These are phyloP conservation scores for Propithecus deckenii DNA, from an alignment of 2,797 vertebrate species.

Conservation along the genomic window DNA sequence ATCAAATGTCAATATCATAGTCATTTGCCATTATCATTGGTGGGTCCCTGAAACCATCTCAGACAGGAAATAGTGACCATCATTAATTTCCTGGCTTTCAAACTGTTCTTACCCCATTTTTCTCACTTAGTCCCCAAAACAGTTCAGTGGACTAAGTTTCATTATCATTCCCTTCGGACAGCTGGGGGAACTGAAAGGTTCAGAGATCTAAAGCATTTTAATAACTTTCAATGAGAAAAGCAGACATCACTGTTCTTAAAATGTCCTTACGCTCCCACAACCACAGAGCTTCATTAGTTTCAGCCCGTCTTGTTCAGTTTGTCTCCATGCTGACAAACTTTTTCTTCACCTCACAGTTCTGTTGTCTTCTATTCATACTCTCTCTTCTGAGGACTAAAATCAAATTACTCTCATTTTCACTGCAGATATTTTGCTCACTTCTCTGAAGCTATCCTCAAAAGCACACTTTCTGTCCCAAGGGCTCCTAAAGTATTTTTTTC, in stretches of 20 bases:
- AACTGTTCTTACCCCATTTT: neutral
- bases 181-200: neutral
- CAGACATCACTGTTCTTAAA: neutral
- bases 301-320: neutral
- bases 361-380: neutral
- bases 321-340: neutral
- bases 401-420: conserved; percentile 18
- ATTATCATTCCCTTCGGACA: neutral
- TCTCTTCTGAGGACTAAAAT: conserved; percentile 28
- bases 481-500: conserved; percentile 31
- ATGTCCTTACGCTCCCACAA: too few species aligned
- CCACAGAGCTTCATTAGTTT: neutral
- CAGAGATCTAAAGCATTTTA: neutral
- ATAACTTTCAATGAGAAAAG: neutral
- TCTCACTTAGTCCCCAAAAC: neutral
- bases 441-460: conserved; percentile 5
- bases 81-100: neutral
- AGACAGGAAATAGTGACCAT: neutral
- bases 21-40: neutral
- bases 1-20: neutral
- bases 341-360: neutral
- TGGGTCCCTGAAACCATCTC: neutral
- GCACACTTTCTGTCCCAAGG: neutral
- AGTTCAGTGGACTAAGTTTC: neutral
- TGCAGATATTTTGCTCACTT: neutral